Evolutionary conservation across 1,140 invertebrate genomes (phyloP), one percentile per base, ranked within the genome.

Genomic region (Halesus radiatus): DNA sequence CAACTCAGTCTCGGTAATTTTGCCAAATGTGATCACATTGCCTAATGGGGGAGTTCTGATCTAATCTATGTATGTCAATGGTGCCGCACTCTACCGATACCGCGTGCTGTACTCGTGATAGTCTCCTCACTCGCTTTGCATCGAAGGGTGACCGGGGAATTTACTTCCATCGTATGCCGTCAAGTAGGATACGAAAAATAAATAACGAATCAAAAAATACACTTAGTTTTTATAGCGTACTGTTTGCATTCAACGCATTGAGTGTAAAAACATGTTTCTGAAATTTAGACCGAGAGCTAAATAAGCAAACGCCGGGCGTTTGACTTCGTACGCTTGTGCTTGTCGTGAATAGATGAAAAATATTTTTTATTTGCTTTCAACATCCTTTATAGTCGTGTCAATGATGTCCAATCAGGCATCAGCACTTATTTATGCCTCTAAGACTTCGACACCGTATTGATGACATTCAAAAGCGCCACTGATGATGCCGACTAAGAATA

Each of bases 81-180:
- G 10, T 13, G 37, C 10, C 37, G 1, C 13, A 45, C 10, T 66
- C 56, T 60, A 18, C 7, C 6, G n/a, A 18, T 8, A 20, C n/a
- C n/a, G 56, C 23, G 62, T 66, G 29, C 62, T n/a, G n/a, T n/a
- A n/a, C n/a, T n/a, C n/a, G 62, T 29, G 22, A 66, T 66, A 32
- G 10, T 16, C 6, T 29, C 16, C 20, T 22, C 3, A 32, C 22
- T 26, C 32, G 22, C 26, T 66, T 66, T n/a, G 22, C 62, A 32
- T 29, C 32, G 62, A 29, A 66, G 62, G 62, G 22, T 66, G 62
- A 66, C 62, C 62, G 7, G 26, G n/a, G 15, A 22, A 20, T 15
- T 60, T 20, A 13, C 20, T 60, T 60, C 56, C 23, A 18, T 23
- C 56, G 56, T 13, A 22, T 23, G 56, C 56, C 56, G n/a, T 60